Percentiles rank a stretch among this genome's conserved stretches.
phyloP scores from a whole-genome alignment of 2,797 vertebrate species.

The Lagocephalus sceleratus region DNA sequence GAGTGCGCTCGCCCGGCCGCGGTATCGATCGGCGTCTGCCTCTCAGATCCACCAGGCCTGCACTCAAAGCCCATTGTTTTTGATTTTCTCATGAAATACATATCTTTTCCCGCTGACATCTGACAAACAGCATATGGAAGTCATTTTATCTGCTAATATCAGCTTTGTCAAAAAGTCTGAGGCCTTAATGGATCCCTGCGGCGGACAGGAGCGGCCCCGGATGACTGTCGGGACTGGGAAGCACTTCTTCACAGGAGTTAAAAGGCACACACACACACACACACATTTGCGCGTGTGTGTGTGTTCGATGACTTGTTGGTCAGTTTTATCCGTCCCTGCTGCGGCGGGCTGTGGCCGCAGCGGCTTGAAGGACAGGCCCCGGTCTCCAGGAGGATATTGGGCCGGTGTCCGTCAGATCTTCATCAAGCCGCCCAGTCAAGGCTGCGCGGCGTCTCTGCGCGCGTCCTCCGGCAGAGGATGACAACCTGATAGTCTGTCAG shows the following conservation, averaged over 20 bases:
- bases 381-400: conserved; percentile 72
- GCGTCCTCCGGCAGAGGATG: conserved; percentile 45
- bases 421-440: conserved; percentile 61
- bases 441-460: conserved; percentile 29
- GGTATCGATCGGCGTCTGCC: conserved; percentile 81
- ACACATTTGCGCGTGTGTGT: too few relatives aligned
- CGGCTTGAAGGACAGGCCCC: conserved; percentile 69
- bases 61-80: conserved; percentile 87
- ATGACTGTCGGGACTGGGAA: conserved; percentile 1
- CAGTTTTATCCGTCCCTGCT: conserved; percentile 13
- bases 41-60: conserved; percentile 64
- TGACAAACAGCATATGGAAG: conserved; percentile 89
- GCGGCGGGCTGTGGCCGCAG: conserved; percentile 31
- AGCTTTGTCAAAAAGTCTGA: conserved; percentile 84
- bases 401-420: conserved; percentile 51
- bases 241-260: neutral
- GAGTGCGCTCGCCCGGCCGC: conserved; percentile 58
- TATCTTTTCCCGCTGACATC: conserved; percentile 83
- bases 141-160: conserved; percentile 86
- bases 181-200: conserved; percentile 78
- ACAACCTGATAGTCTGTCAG: conserved; percentile 64
- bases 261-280: too few relatives aligned
- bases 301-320: too few relatives aligned
- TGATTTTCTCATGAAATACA: conserved; percentile 88
- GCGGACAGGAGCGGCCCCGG: conserved; percentile 1